A percentile compares a stretch with the other conserved stretches of the same genome.
Evolutionary conservation across 2,888 invertebrate species (phyloP).

Genomic region (Myopa tessellatipennis): DNA sequence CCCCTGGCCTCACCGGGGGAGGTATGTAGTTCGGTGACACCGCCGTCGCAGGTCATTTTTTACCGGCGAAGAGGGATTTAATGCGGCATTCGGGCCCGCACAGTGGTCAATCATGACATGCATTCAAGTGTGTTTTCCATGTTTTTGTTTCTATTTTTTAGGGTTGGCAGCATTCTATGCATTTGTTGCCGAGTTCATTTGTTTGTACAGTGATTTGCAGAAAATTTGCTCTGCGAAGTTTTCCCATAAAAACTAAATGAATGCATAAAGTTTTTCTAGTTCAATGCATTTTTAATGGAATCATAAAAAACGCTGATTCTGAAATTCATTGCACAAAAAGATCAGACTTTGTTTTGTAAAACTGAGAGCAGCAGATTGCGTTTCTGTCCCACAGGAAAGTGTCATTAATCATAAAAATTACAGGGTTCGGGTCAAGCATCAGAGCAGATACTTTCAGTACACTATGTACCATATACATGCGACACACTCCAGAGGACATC

Average conservation of each 20-base stretch:
- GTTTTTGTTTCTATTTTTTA: not conserved
- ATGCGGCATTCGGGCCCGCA: slow-evolving; percentile 37
- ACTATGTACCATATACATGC: too few relatives aligned
- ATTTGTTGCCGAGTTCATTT: slow-evolving; percentile 40
- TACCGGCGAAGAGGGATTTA: not conserved
- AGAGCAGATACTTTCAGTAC: not conserved
- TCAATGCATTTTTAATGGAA: slow-evolving; percentile 40
- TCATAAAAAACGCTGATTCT: slow-evolving; percentile 39
- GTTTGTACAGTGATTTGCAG: slow-evolving; percentile 60
- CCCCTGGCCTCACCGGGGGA: slow-evolving; percentile 3
- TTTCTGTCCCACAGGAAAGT: not conserved
- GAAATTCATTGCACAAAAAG: slow-evolving; percentile 1
- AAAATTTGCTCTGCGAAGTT: slow-evolving; percentile 59
- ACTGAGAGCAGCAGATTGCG: not conserved
- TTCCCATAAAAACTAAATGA: slow-evolving; percentile 22
- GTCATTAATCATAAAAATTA: slow-evolving; percentile 12
- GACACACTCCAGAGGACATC: too few relatives aligned
- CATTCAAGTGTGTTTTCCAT: slow-evolving; percentile 22
- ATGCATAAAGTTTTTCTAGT: slow-evolving; percentile 29
- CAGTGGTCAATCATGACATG: slow-evolving; percentile 27
- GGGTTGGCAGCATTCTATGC: not conserved
- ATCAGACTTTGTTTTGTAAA: too few relatives aligned
- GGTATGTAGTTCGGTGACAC: slow-evolving; percentile 14
- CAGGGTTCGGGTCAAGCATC: not conserved
- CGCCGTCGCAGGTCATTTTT: slow-evolving; percentile 12